Evolutionary conservation across 2,797 vertebrate species (phyloP), one percentile per base, ranked within the genome.

Genomic region (Crocodylus rhombifer): DNA sequence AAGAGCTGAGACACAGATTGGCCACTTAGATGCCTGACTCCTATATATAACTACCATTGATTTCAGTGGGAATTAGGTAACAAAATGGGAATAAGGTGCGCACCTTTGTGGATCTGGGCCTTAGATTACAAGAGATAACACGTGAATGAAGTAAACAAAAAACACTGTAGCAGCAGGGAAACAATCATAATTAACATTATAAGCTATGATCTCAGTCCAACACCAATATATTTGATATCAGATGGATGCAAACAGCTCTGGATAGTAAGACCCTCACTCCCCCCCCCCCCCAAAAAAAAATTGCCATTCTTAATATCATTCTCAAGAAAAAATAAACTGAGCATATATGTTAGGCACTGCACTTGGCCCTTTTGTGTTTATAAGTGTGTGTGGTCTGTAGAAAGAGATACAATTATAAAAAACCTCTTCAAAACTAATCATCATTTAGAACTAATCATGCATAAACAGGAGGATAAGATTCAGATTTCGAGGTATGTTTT

Each of bases 201-300:
- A 14, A 81, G 89, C 85, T 80, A 81, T 95, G 88, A 91, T 80
- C 77, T 94, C 78, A 71, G 58, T 1, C 0, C 14, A 92, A 91
- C n/a, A 86, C 58, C 90, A 92, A 25, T 77, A 95, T 86, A 58
- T 90, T 88, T 91, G 67, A 94, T 90, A 94, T 95, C 81, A 42
- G 86, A 94, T 55, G 30, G 55, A 77, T 78, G 51, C 62, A 90
- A 91, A 69, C 67, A 95, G 74, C 58, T 16, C 74, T 82, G 67
- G 77, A 86, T 14, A 28, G 42, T 51, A 51, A 51, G 42, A 51
- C 10, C 42, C 9, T 51, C 42, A 51, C 42, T 9, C 42, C 42
- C 42, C 10, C 9, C 42, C 42, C 42, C 42, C 30, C 69, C 84
- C 93, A 89, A 93, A 93, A 90, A 90, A 94, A 67, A 82, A 86